These are phyloP conservation scores for Varanus komodoensis DNA, from an alignment of 2,113 vertebrate genomes.

Conservation along the genomic window DNA sequence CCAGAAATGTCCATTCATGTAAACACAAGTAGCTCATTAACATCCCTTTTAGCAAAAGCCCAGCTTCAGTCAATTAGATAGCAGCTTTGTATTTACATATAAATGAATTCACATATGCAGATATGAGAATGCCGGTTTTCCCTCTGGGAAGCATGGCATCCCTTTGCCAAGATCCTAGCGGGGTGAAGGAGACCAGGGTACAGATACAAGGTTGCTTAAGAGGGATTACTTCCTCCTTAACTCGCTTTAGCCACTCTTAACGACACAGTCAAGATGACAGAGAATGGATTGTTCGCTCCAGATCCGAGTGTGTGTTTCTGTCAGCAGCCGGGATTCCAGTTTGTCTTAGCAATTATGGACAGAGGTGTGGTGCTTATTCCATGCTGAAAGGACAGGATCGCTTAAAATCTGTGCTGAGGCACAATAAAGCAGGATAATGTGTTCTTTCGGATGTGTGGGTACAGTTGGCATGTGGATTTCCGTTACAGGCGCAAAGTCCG, in stretches of 20 bases:
- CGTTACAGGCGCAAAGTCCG: neutral
- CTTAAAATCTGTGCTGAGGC: neutral
- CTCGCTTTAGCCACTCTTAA: neutral
- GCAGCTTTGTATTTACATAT: neutral
- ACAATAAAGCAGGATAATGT: neutral
- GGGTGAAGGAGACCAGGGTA: neutral
- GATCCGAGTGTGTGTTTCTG: neutral
- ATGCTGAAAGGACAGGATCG: neutral
- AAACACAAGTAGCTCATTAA: constrained; percentile 5
- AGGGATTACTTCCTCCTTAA: neutral
- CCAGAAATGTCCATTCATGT: neutral
- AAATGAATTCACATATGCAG: neutral
- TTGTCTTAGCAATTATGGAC: neutral
- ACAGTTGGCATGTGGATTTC: neutral
- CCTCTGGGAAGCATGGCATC: neutral
- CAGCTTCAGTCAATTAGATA: neutral
- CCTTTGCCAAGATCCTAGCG: no score
- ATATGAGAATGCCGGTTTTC: neutral
- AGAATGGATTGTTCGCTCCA: neutral
- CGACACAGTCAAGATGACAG: neutral
- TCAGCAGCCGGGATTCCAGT: neutral
- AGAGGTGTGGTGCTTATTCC: neutral
- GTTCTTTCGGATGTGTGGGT: neutral
- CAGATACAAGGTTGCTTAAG: neutral
- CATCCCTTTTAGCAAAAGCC: neutral